Percentiles rank a stretch among this genome's conserved stretches.
phyloP scores from a whole-genome alignment of 2,113 vertebrate genomes.

The Otis tarda region DNA sequence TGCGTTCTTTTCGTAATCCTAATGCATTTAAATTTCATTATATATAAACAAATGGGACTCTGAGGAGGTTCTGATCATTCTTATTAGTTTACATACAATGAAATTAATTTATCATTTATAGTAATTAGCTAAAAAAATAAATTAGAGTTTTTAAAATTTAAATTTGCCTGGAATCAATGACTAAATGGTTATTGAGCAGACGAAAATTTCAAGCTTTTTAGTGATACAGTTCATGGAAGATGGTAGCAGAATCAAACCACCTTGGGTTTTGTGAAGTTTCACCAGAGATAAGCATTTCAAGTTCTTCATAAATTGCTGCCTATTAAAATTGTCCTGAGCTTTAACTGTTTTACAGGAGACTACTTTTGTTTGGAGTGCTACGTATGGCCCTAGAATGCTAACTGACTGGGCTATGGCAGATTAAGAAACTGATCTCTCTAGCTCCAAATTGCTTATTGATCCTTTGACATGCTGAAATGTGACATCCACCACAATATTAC shows the following conservation, averaged over 20 bases:
- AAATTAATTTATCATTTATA: not conserved
- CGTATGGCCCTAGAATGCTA: not conserved
- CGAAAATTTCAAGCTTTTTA: not conserved
- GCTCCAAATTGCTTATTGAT: not conserved
- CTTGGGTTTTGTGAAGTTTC: not conserved
- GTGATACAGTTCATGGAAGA: not conserved
- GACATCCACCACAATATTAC: not conserved
- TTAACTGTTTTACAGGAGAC: not conserved
- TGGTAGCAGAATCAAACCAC: not conserved
- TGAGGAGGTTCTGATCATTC: not conserved
- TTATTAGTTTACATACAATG: not conserved
- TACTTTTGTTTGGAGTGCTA: not conserved
- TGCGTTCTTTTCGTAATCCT: not conserved
- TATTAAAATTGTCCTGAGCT: not conserved
- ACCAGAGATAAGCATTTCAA: not conserved
- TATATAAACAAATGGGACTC: not conserved
- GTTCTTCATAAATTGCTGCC: not conserved
- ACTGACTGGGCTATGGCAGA: not conserved
- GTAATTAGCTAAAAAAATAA: not conserved
- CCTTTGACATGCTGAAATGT: not conserved
- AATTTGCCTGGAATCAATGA: not conserved
- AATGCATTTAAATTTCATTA: not conserved
- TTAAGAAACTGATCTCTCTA: not conserved
- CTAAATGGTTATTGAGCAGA: not conserved
- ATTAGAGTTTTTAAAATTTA: not conserved